Percentiles rank a stretch among this genome's conserved stretches.
These are phyloP conservation scores for Stegodyphus mimosarum DNA, from an alignment of 1,140 invertebrate species.

Conservation along the genomic window DNA sequence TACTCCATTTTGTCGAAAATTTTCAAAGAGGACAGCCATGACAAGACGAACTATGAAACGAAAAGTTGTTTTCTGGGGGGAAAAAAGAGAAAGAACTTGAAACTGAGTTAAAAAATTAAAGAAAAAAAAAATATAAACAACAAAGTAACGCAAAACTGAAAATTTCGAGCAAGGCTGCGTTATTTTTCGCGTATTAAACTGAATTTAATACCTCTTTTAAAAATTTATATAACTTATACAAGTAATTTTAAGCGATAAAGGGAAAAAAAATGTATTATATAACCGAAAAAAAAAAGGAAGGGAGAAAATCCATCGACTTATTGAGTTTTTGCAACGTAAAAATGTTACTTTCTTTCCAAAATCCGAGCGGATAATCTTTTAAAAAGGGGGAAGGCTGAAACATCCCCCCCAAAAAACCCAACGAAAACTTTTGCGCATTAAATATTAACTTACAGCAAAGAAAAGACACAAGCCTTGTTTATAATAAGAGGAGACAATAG, in stretches of 20 bases:
- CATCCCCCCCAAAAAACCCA: neutral
- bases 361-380: slow-evolving; percentile 48
- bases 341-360: slow-evolving; percentile 45
- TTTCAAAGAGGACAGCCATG: too few species aligned
- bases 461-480: slow-evolving; percentile 23
- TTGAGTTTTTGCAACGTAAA: slow-evolving; percentile 28
- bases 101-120: too few species aligned
- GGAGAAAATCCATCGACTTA: slow-evolving; percentile 10
- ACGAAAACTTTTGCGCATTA: slow-evolving; percentile 51
- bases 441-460: slow-evolving; percentile 36
- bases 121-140: too few species aligned
- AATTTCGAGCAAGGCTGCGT: too few species aligned
- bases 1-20: too few species aligned
- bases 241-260: neutral
- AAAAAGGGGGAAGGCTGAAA: slow-evolving; percentile 31
- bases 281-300: neutral
- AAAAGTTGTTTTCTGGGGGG: too few species aligned
- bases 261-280: neutral
- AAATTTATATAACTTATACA: slow-evolving; percentile 20
- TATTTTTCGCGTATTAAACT: neutral
- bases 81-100: too few species aligned
- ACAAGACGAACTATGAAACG: too few species aligned
- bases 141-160: too few species aligned
- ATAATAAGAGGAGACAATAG: slow-evolving; percentile 56
- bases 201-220: slow-evolving; percentile 18